Percentiles rank a stretch among this genome's conserved stretches.
Conservation (phyloP, 2,113 vertebrate genomes). For the Gopherus evgoodei region DNA sequence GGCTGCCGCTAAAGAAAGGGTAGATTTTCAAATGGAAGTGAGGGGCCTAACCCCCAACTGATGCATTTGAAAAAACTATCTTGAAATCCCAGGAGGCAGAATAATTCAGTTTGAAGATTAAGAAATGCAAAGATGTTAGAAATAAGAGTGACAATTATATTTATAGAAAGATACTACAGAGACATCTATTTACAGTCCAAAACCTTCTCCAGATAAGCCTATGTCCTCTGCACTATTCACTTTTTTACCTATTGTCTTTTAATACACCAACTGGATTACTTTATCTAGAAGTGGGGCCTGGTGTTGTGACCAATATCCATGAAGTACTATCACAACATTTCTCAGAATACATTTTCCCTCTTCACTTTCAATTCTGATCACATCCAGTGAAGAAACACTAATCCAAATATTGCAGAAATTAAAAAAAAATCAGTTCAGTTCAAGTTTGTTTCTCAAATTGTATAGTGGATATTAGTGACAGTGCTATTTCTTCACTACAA, state of each 20-base stretch:
- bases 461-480: background rate
- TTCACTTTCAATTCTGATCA: accelerated
- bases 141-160: background rate
- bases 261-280: background rate
- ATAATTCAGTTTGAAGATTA: background rate
- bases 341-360: background rate
- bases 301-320: background rate
- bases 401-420: background rate
- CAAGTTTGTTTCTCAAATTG: background rate
- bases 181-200: background rate
- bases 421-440: background rate
- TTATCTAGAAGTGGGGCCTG: background rate
- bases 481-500: accelerated
- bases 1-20: background rate
- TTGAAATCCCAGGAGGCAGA: background rate
- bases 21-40: background rate
- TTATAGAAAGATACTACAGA: background rate
- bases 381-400: accelerated
- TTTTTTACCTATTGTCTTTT: accelerated
- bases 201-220: accelerated
- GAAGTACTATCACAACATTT: background rate
- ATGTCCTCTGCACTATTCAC: accelerated
- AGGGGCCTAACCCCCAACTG: background rate
- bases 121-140: accelerated
- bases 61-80: background rate